Evolutionary conservation across 2,797 vertebrate genomes (phyloP), one percentile per base, ranked within the genome.

Genomic region (Somateria mollissima): DNA sequence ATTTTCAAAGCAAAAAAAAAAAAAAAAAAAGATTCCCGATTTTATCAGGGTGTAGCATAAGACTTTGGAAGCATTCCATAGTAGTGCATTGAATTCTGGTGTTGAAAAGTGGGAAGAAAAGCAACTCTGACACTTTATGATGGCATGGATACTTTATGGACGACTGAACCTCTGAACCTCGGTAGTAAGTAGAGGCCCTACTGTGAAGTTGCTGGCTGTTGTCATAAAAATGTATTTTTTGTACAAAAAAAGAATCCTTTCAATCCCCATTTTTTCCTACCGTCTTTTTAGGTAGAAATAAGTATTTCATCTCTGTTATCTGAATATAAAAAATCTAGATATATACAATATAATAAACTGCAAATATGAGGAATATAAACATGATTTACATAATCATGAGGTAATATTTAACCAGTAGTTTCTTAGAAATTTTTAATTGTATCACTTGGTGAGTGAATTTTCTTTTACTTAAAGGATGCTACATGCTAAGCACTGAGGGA

Each of bases 221-320:
- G 74, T 92, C 86, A 88, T 94, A 91, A 90, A 95, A 90, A 80
- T 95, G 78, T 96, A 95, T 96, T 96, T 96, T 96, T 95, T 96
- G 95, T 95, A 96, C 74, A 93, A 78, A 94, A 78, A 72, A 88
- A 82, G 32, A 92, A 64, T 91, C 51, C 81, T 85, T 96, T 90
- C 78, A 85, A 83, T 82, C 89, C 67, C 88, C 79, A 36, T 39
- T 95, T 97, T 95, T 89, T 96, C 89, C 91, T 84, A 66, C 82
- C 13, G 53, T 95, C 87, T 95, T 95, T 96, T 97, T 96, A 94
- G 66, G 87, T 92, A 83, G 87, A 91, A 94, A 58, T 75, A 78
- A 82, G 77, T 89, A 90, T 93, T 97, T 91, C 89, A 73, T 71
- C 58, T 92, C 28, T 90, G 86, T 87, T 74, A 89, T 69, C 76